Conservation (phyloP, 2,113 vertebrate genomes). For the Stigmatopora nigra region DNA sequence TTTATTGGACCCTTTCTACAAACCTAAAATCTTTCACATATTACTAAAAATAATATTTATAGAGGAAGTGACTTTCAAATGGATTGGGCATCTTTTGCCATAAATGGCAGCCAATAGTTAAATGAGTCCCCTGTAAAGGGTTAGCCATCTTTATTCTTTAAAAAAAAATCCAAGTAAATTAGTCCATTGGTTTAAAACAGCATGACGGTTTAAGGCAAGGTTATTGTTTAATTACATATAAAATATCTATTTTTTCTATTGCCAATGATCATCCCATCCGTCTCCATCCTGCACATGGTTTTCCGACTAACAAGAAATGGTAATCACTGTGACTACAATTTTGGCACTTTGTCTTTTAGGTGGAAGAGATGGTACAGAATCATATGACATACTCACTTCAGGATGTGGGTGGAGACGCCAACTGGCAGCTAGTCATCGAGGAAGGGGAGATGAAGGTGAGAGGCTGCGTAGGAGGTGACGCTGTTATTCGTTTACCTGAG, state of each 20-base stretch:
- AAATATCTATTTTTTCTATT: too few species aligned
- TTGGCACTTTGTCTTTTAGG: conserved; percentile 65
- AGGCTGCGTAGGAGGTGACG: conserved; percentile 24
- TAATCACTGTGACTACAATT: conserved; percentile 6
- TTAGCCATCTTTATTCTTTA: too few species aligned
- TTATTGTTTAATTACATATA: too few species aligned
- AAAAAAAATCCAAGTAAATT: too few species aligned
- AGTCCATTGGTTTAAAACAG: too few species aligned
- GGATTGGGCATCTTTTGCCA: too few species aligned
- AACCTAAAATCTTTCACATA: background rate
- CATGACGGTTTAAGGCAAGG: too few species aligned
- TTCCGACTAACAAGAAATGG: background rate
- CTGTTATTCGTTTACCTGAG: conserved; percentile 1
- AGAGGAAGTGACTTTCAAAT: too few species aligned
- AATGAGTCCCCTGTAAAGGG: too few species aligned
- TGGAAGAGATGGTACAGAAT: conserved; percentile 93
- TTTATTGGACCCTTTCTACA: background rate
- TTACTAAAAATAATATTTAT: background rate
- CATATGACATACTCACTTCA: conserved; percentile 97
- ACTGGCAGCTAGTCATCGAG: conserved; percentile 97
- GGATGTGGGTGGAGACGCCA: conserved; percentile 94
- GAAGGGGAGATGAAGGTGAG: conserved; percentile 98
- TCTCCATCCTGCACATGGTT: background rate
- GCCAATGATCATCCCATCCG: too few species aligned
- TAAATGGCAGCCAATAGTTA: too few species aligned